Base-by-base conservation (phyloP, 92 coral and sea anemone genomes). In the Diadumene lineata region DNA sequence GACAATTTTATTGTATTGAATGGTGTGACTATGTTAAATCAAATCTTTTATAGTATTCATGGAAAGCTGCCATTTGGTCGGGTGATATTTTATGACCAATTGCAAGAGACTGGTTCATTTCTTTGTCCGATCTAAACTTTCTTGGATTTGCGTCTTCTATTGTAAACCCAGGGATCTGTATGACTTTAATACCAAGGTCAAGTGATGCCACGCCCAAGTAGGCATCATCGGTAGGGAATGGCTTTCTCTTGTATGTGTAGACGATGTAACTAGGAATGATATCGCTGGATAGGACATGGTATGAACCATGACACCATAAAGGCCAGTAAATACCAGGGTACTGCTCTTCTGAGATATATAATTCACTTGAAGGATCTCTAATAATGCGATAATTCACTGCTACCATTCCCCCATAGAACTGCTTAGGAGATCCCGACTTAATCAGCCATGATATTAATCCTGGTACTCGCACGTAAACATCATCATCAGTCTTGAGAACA, bases 401-500 rank as follows among this genome's bases (percentile, higher is more conserved):
- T 11, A 69, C 38, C 21, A 60, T 33, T 2, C 86, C 86, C 15
- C 80, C 86, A 43, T 81, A 81, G 21, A 74, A 81, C 8, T 66
- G 38, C 25, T 31, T 7, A 30, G 75, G 80, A 58, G 64, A 58
- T 1, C 64, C 64, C 2, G 64, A 22, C 8, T 32, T 55, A 15
- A 8, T 38, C 43, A 84, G 57, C 88, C 88, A 84, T 48, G 55
- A 58, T 7, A 84, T 58, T 24, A 79, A 60, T 17, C 75, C 64
- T 58, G 87, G 83, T 26, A 83, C 72, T 46, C 68, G 78, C 30
- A 70, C 66, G 30, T 82, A 82, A 18, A 82, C 82, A 27, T 82
- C 87, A 44, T 82, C 83, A 63, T 82, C 87, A 7, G 87, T 83
- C 51, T 84, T 84, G 17, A 84, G 64, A 43, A 84, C 61, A 33